phyloP scores from a whole-genome alignment of 2,888 invertebrate genomes.

The Tenthredo mesomela region DNA sequence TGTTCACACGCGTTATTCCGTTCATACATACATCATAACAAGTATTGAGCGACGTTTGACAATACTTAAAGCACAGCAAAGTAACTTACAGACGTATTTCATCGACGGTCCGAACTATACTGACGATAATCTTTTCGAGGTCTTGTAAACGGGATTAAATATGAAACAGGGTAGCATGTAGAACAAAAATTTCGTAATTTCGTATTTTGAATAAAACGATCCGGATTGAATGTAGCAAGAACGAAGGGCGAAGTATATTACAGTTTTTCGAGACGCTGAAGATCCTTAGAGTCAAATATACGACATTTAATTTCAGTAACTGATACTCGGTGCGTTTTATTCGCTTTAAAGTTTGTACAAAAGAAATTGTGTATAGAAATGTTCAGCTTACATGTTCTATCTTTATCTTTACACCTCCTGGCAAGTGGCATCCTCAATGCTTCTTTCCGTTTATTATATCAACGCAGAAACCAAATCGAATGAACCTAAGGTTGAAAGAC shows the following conservation, averaged over 20 bases:
- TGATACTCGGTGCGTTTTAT: no score
- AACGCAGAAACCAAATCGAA: neutral
- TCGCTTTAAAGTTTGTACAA: no score
- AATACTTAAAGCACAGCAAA: neutral
- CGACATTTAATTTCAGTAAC: no score
- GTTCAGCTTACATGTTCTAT: neutral
- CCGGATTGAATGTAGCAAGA: neutral
- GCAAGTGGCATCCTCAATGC: neutral
- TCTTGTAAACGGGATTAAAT: conserved; percentile 7
- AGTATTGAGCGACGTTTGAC: neutral
- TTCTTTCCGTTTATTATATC: neutral
- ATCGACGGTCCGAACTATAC: neutral
- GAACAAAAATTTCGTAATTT: neutral
- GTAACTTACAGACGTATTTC: neutral
- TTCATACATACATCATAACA: neutral
- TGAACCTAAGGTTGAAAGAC: neutral
- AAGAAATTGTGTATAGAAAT: no score
- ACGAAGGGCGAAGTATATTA: neutral
- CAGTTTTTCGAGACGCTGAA: neutral
- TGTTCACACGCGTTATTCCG: neutral
- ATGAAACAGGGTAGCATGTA: neutral
- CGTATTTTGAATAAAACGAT: neutral
- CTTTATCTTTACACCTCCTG: neutral
- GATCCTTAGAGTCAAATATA: neutral
- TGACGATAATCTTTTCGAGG: conserved; percentile 1